Conservation (phyloP, 1,140 invertebrate species). For the Drosophila repletoides region DNA sequence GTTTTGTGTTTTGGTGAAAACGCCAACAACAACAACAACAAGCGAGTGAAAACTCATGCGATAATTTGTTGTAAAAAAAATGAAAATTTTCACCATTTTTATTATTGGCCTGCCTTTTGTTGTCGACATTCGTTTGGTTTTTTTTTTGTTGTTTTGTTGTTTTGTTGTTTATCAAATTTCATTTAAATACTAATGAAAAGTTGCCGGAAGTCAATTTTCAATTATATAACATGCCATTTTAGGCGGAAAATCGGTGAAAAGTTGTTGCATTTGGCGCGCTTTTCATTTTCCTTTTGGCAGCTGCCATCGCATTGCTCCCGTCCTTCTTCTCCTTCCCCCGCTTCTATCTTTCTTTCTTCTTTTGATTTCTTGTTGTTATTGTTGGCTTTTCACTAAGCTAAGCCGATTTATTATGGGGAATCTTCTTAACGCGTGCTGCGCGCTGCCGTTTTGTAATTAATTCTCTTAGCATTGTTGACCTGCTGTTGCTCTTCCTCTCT, state of each 20-base stretch:
- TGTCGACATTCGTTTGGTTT: constrained; percentile 31
- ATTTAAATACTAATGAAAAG: constrained; percentile 80
- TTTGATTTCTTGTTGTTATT: background rate
- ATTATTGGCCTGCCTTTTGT: constrained; percentile 47
- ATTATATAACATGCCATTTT: constrained; percentile 66
- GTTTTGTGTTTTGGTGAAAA: constrained; percentile 61
- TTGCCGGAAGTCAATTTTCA: constrained; percentile 64
- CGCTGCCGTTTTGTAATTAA: constrained; percentile 43
- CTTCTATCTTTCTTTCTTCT: background rate
- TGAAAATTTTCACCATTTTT: constrained; percentile 79
- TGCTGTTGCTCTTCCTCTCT: background rate
- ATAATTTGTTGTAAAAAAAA: constrained; percentile 81
- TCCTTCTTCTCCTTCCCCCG: background rate
- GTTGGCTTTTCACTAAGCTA: constrained; percentile 19
- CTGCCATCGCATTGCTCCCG: background rate
- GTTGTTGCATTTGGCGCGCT: constrained; percentile 37
- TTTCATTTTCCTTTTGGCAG: constrained; percentile 23
- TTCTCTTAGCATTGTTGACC: constrained; percentile 23
- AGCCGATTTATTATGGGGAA: constrained; percentile 44
- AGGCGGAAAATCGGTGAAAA: constrained; percentile 54
- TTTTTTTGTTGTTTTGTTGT: constrained; percentile 25
- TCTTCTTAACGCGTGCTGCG: constrained; percentile 54
- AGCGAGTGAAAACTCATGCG: constrained; percentile 76
- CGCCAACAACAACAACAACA: constrained; percentile 43
- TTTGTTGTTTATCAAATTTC: constrained; percentile 67